Base-by-base conservation (phyloP, 2,797 vertebrate species). In the Betta splendens region DNA sequence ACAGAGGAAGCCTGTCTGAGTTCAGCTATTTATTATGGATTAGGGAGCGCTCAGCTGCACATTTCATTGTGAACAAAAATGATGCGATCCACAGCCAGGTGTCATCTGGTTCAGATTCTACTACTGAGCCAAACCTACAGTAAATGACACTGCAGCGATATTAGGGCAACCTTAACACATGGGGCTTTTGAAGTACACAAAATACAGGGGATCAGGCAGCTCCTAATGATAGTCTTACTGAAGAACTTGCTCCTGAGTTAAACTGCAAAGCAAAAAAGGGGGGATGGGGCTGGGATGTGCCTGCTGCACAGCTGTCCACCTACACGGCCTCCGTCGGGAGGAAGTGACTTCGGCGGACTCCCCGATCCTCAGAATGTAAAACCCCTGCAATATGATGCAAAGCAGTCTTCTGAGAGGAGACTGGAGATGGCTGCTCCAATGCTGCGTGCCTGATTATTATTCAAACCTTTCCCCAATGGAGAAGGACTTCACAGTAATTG, bases 241-340 rank as follows among this genome's bases (percentile, higher is more conserved):
- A 69, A 57, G 59, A n/a, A n/a, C n/a, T 67, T 75, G 70, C 61
- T 61, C 38, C 79, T 61, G 75, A 85, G 59, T 72, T 86, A 79
- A 56, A 77, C 13, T 39, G 35, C 23, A 36, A 33, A 46, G 48
- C 49, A 23, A 53, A 64, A 55, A 58, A 5, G 7, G 36, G 42
- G 7, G 48, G 57, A 4, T 17, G 55, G 36, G 32, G 40, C 11
- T 6, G 42, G 40, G 48, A 48, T 49, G 36, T 60, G 64, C 59
- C 69, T 56, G 60, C 44, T 37, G 63, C 63, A 77, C 74, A 87
- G 84, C 81, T 84, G 84, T 81, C 81, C 75, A 85, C 78, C 81
- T 76, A 80, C 81, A 78, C 55, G 58, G 43, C 17, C 64, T 81
- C 72, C 57, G 58, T 72, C 60, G 26, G 38, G 48, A 38, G 51